Evolutionary conservation across 2,113 vertebrate genomes (phyloP).

Genomic region (Osmerus eperlanus): DNA sequence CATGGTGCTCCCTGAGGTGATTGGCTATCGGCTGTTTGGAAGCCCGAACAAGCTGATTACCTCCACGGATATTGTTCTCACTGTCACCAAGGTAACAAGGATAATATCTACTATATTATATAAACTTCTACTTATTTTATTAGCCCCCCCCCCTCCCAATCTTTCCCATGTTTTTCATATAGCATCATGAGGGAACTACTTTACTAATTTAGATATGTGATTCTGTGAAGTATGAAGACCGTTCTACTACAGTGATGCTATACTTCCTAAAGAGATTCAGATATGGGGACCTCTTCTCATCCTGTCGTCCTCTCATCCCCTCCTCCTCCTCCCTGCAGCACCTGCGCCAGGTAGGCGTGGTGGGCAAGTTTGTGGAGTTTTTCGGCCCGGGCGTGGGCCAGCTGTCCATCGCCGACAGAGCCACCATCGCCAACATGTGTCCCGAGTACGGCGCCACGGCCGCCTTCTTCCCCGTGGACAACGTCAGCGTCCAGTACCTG

Average conservation of each 20-base stretch:
- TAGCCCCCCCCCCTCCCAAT: no score
- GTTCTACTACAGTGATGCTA: neutral
- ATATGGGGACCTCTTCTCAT: neutral
- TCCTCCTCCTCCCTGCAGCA: constrained; percentile 70
- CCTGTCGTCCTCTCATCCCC: neutral
- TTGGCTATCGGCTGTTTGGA: constrained; percentile 87
- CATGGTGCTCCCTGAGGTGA: constrained; percentile 95
- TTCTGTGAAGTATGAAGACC: neutral
- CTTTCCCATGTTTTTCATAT: no score
- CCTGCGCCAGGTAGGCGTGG: constrained; percentile 92
- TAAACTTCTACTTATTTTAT: neutral
- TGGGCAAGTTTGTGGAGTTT: constrained; percentile 97
- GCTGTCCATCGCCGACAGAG: constrained; percentile 94
- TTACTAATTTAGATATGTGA: neutral
- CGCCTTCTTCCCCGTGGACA: constrained; percentile 92
- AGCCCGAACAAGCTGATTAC: constrained; percentile 83
- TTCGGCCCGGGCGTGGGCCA: constrained; percentile 90
- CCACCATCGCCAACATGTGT: constrained; percentile 98
- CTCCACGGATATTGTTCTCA: constrained; percentile 97
- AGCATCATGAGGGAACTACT: no score
- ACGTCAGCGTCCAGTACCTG: constrained; percentile 86
- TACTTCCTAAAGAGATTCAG: neutral
- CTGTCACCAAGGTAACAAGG: constrained; percentile 88
- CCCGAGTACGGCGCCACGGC: constrained; percentile 96
- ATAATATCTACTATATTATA: no score